phyloP scores from a whole-genome alignment of 2,113 vertebrate genomes.

The Pygoscelis adeliae region DNA sequence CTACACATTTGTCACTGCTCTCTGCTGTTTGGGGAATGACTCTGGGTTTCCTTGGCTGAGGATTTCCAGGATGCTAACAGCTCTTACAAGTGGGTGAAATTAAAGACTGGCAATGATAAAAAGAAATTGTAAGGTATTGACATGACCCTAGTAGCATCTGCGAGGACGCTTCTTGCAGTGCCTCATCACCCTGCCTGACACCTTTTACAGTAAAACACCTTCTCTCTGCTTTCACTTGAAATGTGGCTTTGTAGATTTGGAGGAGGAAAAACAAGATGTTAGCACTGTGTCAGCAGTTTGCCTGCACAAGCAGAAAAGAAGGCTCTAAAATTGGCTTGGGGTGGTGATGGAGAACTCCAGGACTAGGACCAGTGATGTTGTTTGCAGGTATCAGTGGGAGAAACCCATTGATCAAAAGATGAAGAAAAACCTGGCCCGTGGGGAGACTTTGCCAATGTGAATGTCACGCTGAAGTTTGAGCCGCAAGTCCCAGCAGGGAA shows the following conservation, averaged over 20 bases:
- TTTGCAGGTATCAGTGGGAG: not conserved
- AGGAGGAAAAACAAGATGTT: not conserved
- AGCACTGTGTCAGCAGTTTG: not conserved
- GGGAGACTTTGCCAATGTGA: not conserved
- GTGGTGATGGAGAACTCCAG: not conserved
- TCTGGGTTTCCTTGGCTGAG: not conserved
- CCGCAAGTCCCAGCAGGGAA: not conserved
- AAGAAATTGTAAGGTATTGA: not conserved
- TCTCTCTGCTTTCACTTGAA: not conserved
- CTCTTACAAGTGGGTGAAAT: not conserved
- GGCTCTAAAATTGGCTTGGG: not conserved
- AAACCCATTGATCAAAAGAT: not conserved
- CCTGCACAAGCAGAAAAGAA: not conserved
- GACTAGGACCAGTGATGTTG: rapidly evolving
- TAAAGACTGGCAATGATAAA: not conserved
- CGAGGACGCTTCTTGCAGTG: rapidly evolving
- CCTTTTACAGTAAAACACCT: not conserved
- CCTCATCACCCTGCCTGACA: not conserved
- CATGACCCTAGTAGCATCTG: not conserved
- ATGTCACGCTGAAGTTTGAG: not conserved
- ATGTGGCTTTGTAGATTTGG: not conserved
- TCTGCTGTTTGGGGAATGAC: not conserved
- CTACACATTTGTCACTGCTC: rapidly evolving
- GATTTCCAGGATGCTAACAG: not conserved
- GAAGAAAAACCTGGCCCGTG: not conserved